Evolutionary conservation across 2,797 vertebrate genomes (phyloP).

Genomic region (Cygnus olor): DNA sequence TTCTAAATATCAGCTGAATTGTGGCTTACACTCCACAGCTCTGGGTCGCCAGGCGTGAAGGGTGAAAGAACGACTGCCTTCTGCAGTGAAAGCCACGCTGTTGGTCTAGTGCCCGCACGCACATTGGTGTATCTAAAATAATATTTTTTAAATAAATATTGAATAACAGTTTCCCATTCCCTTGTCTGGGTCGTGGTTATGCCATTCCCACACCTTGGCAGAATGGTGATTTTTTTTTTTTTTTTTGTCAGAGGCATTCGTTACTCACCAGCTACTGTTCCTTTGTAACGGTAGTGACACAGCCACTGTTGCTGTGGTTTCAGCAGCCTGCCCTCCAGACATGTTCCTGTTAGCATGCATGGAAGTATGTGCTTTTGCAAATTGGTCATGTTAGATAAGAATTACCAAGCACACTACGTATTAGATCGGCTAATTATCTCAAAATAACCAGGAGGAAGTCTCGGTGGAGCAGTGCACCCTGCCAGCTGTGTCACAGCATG

Average conservation of each 20-base stretch:
- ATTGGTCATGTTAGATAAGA: conserved; percentile 25
- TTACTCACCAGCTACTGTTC: background rate
- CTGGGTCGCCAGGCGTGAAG: rapidly evolving
- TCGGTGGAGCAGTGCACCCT: rapidly evolving
- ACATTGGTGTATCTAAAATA: background rate
- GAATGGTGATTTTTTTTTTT: background rate
- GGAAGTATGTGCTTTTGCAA: background rate
- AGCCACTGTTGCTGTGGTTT: background rate
- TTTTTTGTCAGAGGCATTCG: background rate
- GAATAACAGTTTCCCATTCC: background rate
- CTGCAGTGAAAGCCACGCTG: background rate
- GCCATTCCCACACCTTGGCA: background rate
- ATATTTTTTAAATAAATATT: background rate
- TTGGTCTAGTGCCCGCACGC: background rate
- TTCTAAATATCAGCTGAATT: conserved; percentile 2
- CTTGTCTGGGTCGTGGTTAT: background rate
- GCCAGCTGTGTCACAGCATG: background rate
- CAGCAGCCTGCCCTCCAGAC: background rate
- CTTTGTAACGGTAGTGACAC: rapidly evolving
- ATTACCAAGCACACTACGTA: background rate
- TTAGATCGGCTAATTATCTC: conserved; percentile 31
- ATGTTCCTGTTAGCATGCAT: background rate
- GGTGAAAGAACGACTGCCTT: background rate
- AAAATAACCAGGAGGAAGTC: background rate
- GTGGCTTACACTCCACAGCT: background rate